Evolutionary conservation across 2,888 invertebrate species (phyloP), one percentile per base, ranked within the genome.

Genomic region (Pandemis corylana): DNA sequence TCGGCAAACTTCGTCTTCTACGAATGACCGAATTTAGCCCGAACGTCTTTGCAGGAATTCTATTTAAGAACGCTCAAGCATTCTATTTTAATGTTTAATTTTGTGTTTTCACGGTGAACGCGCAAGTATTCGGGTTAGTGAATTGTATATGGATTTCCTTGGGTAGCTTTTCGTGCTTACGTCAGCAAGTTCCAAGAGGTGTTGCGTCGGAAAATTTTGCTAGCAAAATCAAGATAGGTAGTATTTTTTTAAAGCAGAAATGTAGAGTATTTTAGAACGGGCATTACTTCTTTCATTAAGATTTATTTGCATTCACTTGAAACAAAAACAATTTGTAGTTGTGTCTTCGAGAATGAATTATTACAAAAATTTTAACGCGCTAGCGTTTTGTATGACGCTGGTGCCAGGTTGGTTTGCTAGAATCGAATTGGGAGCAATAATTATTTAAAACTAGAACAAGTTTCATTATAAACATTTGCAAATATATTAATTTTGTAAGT

Each of bases 1-100:
- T 86, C 84, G 85, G 82, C 83, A 84, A 90, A 90, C 87, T 89
- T 89, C 77, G 80, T 81, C 82, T 79, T 80, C 75, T 79, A 68
- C 81, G 77, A 85, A 87, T 81, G 79, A 79, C 84, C 84, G 82
- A 86, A 86, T 88, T 80, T 78, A 73, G 72, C 49, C 68, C 59
- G 64, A 75, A 69, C 75, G 76, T 77, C 78, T 77, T 76, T 86
- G 79, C 82, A 82, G 77, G 71, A 78, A 84, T 73, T 76, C 68
- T 69, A 69, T 75, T 75, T 75, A 72, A 72, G 75, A 75, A 75
- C 72, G 44, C 62, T 49, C 67, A 36, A 73, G 71, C 68, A 67
- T 79, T 80, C 74, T 75, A 71, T 72, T 76, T 72, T 75, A 75
- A 71, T 71, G 71, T 75, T 75, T 75, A 75, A 71, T 75, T 75